Evolutionary conservation across 2,797 vertebrate genomes (phyloP).

Genomic region (Catharus ustulatus): DNA sequence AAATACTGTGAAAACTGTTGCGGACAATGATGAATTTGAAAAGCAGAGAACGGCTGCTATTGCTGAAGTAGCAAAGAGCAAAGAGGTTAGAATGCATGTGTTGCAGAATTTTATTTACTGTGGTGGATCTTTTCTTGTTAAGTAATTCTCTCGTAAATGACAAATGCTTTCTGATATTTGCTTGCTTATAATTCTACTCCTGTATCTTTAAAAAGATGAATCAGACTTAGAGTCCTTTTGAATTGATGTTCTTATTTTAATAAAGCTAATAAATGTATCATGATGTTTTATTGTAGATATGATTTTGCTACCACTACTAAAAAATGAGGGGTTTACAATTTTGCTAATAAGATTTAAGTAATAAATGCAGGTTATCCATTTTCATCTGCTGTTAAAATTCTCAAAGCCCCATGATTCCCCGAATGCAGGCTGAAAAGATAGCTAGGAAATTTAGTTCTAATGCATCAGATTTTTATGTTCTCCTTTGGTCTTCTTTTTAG

Average conservation of each 20-base stretch:
- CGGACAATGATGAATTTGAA: constrained; percentile 95
- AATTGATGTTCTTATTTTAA: neutral
- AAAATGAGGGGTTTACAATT: neutral
- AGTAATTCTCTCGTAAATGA: neutral
- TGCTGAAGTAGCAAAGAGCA: constrained; percentile 95
- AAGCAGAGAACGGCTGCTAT: constrained; percentile 96
- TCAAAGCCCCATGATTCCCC: neutral
- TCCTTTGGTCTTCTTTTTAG: constrained; percentile 29
- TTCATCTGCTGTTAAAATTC: neutral
- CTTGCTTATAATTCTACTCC: neutral
- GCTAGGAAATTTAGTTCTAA: neutral
- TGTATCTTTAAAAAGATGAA: neutral
- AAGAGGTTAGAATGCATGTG: constrained; percentile 84
- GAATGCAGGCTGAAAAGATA: neutral
- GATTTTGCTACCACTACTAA: neutral
- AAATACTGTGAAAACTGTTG: constrained; percentile 78
- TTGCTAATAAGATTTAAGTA: neutral
- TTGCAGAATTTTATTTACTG: neutral
- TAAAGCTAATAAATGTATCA: neutral
- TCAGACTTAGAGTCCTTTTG: neutral
- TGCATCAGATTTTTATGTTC: neutral
- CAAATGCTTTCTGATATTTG: neutral
- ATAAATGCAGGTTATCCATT: neutral
- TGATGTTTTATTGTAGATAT: neutral
- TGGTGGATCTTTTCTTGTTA: neutral